Percentiles rank a stretch among this genome's conserved stretches.
phyloP scores from a whole-genome alignment of 2,113 vertebrate genomes.

The Willisornis vidua region DNA sequence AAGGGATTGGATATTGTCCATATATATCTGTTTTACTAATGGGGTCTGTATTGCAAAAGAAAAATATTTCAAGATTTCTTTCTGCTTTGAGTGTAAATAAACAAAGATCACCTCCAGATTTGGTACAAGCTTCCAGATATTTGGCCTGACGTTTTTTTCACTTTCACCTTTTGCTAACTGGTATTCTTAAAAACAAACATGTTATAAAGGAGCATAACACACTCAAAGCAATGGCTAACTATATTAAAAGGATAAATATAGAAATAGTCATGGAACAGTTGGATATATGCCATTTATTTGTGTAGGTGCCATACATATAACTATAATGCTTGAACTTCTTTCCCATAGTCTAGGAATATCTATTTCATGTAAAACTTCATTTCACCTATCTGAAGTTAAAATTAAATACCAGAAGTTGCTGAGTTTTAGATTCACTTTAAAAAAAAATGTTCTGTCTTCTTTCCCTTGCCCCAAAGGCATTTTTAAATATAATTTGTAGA shows the following conservation, averaged over 20 bases:
- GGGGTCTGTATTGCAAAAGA: neutral
- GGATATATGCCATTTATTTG: neutral
- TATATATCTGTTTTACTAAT: neutral
- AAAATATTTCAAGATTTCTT: neutral
- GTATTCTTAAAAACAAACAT: neutral
- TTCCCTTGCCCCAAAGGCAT: neutral
- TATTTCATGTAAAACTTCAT: neutral
- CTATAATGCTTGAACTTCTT: neutral
- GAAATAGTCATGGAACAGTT: neutral
- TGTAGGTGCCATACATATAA: neutral
- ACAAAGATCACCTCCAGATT: neutral
- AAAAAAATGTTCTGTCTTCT: neutral
- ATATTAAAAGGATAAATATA: neutral
- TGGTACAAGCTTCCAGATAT: neutral
- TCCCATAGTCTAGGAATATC: neutral
- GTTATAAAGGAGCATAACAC: neutral
- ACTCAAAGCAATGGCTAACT: neutral
- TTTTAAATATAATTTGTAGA: constrained; percentile 5
- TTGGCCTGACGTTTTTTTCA: neutral
- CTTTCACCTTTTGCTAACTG: neutral
- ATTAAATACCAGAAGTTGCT: neutral
- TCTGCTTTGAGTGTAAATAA: neutral
- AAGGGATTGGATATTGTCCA: neutral
- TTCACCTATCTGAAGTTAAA: neutral
- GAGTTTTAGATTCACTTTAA: neutral